Conservation (phyloP, 2,888 invertebrate species). For the Catocala sponsa region DNA sequence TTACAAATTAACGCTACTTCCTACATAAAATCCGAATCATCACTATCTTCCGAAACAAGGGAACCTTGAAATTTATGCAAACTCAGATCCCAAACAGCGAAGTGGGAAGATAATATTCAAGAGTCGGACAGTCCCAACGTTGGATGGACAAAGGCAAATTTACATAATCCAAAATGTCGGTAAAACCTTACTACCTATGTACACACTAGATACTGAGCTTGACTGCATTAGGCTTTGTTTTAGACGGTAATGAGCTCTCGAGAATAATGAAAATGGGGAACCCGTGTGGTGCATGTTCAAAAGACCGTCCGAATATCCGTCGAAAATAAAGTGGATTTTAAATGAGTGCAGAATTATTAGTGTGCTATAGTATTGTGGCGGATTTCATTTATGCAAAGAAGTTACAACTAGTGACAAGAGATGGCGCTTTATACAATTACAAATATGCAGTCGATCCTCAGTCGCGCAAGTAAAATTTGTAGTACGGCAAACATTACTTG, state of each 20-base stretch:
- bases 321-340: no score
- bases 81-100: conserved; percentile 51
- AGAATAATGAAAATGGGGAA: conserved; percentile 1
- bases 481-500: no score
- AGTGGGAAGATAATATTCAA: conserved; percentile 58
- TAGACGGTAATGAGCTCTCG: conserved; percentile 13
- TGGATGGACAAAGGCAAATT: conserved; percentile 54
- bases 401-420: no score
- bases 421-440: no score
- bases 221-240: conserved; percentile 32
- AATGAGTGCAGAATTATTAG: no score
- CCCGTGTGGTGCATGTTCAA: no score
- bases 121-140: conserved; percentile 36
- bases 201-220: conserved; percentile 15
- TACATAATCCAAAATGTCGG: conserved; percentile 54
- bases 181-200: conserved; percentile 33
- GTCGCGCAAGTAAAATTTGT: no score
- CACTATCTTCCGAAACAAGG: conserved; percentile 45
- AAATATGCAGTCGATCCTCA: no score
- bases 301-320: no score
- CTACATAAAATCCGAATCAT: conserved; percentile 10
- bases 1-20: not conserved
- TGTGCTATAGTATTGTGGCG: no score
- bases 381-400: no score
- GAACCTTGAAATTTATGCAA: conserved; percentile 59